Conservation (phyloP, 2,113 vertebrate species). For the Passer montanus region DNA sequence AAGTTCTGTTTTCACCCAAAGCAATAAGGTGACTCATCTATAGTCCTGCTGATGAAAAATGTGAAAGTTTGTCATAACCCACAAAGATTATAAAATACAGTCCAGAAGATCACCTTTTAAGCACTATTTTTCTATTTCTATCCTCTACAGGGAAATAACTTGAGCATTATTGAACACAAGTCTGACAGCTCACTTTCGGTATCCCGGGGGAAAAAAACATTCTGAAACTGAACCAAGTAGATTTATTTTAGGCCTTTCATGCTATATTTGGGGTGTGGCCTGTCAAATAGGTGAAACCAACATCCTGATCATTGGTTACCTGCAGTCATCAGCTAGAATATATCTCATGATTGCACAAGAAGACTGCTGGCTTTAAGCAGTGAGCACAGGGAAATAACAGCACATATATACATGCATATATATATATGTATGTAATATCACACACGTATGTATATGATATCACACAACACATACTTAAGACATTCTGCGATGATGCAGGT, state of each 20-base stretch:
- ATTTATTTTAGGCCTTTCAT: background rate
- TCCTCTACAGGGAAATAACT: background rate
- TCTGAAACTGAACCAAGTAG: background rate
- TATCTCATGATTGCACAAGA: background rate
- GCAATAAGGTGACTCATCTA: background rate
- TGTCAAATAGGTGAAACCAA: background rate
- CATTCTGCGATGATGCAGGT: background rate
- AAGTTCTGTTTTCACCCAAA: background rate
- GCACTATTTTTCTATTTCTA: background rate
- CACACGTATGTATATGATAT: too few relatives aligned
- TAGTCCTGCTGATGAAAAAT: background rate
- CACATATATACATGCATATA: fast-evolving
- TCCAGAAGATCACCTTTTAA: background rate
- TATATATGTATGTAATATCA: too few relatives aligned
- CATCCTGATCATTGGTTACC: background rate
- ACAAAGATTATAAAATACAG: background rate
- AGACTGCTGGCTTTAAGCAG: background rate
- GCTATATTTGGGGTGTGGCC: background rate
- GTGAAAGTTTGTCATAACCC: background rate
- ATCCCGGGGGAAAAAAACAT: background rate
- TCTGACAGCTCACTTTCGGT: background rate
- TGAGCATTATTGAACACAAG: background rate
- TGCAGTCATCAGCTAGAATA: background rate
- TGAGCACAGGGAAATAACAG: background rate
- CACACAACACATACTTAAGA: background rate